Evolutionary conservation across 2,113 vertebrate species (phyloP).

Genomic region (Gallinago paraguaiae): DNA sequence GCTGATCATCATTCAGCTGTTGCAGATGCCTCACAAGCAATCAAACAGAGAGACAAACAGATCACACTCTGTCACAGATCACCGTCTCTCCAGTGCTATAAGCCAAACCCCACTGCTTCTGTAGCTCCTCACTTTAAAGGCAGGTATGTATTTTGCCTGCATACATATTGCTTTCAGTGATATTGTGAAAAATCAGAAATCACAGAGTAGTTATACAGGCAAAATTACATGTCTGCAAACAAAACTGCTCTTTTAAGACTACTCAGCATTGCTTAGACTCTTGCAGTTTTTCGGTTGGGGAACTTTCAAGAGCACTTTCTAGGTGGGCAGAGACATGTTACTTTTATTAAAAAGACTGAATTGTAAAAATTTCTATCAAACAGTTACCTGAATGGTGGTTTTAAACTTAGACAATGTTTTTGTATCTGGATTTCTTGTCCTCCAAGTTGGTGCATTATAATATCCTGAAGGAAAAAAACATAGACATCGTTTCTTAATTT

Average conservation of each 20-base stretch:
- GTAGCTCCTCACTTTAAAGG: background rate
- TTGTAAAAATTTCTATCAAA: background rate
- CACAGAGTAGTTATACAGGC: background rate
- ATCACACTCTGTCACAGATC: background rate
- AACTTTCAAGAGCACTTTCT: background rate
- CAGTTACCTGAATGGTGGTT: background rate
- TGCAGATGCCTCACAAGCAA: background rate
- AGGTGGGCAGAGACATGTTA: background rate
- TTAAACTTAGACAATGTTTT: background rate
- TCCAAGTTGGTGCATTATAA: background rate
- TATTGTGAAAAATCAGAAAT: background rate
- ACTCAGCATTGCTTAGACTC: background rate
- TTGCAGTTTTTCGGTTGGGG: background rate
- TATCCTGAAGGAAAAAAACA: background rate
- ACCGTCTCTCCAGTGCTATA: background rate
- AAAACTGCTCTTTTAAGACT: background rate
- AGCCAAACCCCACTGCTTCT: background rate
- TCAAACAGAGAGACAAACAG: background rate
- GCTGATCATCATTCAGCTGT: background rate
- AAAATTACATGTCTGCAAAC: background rate
- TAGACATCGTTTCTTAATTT: background rate
- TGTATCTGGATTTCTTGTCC: background rate
- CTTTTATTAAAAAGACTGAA: background rate
- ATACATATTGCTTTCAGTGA: background rate
- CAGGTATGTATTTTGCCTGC: background rate